Evolutionary conservation across 2,888 invertebrate genomes (phyloP).

Genomic region (Embidobia sp.): DNA sequence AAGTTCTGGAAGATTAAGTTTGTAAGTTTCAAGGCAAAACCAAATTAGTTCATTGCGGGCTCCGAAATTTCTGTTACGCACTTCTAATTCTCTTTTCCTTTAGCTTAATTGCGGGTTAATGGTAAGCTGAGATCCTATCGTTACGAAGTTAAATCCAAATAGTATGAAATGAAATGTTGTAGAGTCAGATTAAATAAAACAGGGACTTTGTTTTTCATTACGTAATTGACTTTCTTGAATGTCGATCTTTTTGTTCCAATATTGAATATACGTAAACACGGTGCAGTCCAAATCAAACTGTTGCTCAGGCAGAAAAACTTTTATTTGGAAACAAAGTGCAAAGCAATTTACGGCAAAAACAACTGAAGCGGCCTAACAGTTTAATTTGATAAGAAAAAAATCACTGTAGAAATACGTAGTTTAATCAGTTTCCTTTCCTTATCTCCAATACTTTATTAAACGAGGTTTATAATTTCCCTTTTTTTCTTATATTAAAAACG

Average conservation of each 20-base stretch:
- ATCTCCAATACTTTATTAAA: background rate
- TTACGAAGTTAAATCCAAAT: conserved; percentile 13
- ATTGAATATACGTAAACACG: conserved; percentile 27
- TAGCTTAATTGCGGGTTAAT: conserved; percentile 4
- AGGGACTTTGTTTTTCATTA: conserved; percentile 13
- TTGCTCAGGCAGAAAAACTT: conserved; percentile 24
- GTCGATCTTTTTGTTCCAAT: conserved; percentile 16
- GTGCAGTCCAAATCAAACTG: conserved; percentile 20
- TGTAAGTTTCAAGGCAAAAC: conserved; percentile 1
- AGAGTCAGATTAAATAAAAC: background rate
- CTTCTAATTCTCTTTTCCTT: conserved; percentile 3
- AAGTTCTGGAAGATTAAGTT: conserved; percentile 5
- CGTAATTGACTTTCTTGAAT: conserved; percentile 18
- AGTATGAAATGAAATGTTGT: conserved; percentile 2
- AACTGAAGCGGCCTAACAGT: conserved; percentile 2
- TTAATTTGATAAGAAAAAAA: conserved; percentile 16
- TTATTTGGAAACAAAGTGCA: conserved; percentile 19
- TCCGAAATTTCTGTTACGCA: conserved; percentile 13
- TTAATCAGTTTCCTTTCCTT: background rate
- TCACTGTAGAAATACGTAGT: conserved; percentile 1
- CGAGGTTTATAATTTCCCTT: background rate
- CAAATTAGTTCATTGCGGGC: background rate
- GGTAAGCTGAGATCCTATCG: background rate
- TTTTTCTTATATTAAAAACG: too few relatives aligned
- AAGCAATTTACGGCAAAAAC: conserved; percentile 19